These are phyloP conservation scores for Cabera pusaria DNA, from an alignment of 2,888 invertebrate genomes.

Conservation along the genomic window DNA sequence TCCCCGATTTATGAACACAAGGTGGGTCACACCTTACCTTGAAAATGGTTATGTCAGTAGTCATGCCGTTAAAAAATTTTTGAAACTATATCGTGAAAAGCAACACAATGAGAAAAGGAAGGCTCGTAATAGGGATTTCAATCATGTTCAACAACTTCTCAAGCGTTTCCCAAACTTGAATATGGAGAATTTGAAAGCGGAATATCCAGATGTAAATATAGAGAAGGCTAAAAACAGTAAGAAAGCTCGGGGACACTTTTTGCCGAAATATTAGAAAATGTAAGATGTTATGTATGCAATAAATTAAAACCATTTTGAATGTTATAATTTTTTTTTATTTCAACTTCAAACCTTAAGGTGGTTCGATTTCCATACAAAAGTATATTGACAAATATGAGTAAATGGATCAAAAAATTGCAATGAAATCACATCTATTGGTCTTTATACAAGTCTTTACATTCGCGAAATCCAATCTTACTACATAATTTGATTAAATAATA, in stretches of 20 bases:
- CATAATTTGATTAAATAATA: too few relatives aligned
- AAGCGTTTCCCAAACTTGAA: constrained; percentile 91
- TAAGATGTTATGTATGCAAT: neutral
- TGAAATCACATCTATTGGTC: too few relatives aligned
- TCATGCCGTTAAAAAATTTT: constrained; percentile 83
- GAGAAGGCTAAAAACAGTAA: constrained; percentile 84
- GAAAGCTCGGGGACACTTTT: constrained; percentile 85
- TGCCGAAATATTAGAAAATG: constrained; percentile 66
- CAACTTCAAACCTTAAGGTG: too few relatives aligned
- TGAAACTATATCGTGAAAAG: constrained; percentile 86
- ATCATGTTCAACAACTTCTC: constrained; percentile 87
- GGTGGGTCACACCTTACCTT: constrained; percentile 84
- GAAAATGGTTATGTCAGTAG: constrained; percentile 80
- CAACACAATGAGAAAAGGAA: constrained; percentile 80
- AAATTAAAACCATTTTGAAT: constrained; percentile 1
- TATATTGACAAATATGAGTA: too few relatives aligned
- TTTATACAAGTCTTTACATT: too few relatives aligned
- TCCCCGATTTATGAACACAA: constrained; percentile 86
- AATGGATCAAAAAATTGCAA: too few relatives aligned
- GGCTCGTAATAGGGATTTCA: constrained; percentile 84
- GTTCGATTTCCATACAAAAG: too few relatives aligned
- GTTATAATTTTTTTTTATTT: too few relatives aligned
- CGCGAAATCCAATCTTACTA: too few relatives aligned
- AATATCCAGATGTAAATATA: constrained; percentile 90
- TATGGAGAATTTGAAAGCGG: constrained; percentile 85